Evolutionary conservation across 2,888 invertebrate genomes (phyloP).

Genomic region (Steromphala cineraria): DNA sequence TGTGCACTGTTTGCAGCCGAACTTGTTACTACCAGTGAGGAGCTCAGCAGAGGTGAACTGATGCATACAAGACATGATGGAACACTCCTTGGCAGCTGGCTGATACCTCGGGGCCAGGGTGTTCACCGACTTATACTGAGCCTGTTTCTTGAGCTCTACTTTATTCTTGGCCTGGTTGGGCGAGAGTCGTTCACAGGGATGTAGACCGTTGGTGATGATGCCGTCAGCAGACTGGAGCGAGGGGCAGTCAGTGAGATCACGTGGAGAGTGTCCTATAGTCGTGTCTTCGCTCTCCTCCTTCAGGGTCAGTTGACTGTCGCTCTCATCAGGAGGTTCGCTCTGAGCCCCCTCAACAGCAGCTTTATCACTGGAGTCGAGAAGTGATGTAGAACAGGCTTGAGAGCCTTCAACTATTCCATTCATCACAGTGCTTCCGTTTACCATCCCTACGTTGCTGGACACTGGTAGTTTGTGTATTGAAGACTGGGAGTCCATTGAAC

Average conservation of each 20-base stretch:
- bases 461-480: too few relatives aligned
- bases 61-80: constrained; percentile 89
- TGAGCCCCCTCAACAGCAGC: not conserved
- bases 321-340: not conserved
- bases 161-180: constrained; percentile 30
- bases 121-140: constrained; percentile 37
- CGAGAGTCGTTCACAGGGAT: not conserved
- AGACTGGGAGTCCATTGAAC: not conserved
- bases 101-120: constrained; percentile 77
- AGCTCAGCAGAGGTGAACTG: constrained; percentile 94
- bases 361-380: not conserved
- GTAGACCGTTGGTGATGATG: not conserved
- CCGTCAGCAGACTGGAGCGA: not conserved
- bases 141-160: constrained; percentile 34
- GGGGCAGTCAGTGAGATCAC: not conserved
- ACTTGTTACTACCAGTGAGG: constrained; percentile 93
- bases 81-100: constrained; percentile 77
- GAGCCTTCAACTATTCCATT: not conserved
- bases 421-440: not conserved
- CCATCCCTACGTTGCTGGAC: too few relatives aligned
- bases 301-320: not conserved
- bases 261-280: not conserved
- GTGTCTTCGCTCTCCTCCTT: not conserved
- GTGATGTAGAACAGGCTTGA: not conserved
- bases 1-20: constrained; percentile 93